These are phyloP conservation scores for Loripinus fragilis DNA, from an alignment of 2,888 invertebrate species.

Conservation along the genomic window DNA sequence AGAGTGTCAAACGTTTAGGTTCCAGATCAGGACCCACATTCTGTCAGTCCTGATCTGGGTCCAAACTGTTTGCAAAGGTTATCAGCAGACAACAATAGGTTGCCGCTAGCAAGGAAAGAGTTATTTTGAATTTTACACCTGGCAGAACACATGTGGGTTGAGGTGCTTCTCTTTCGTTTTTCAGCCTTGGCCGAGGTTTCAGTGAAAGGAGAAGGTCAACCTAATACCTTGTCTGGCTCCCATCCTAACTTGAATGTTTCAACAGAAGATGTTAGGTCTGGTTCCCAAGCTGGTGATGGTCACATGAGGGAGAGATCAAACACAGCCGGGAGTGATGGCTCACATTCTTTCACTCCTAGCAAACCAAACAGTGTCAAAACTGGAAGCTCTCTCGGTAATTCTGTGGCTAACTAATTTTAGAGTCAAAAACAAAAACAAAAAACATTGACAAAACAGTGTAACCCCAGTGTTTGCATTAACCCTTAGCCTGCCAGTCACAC, in stretches of 20 bases:
- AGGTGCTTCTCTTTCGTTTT: conserved; percentile 3
- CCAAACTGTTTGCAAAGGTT: no score
- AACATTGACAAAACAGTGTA: no score
- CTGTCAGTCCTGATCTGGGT: no score
- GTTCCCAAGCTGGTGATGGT: conserved; percentile 4
- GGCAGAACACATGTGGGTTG: conserved; percentile 27
- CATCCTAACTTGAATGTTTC: conserved; percentile 5
- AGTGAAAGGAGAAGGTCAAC: conserved; percentile 8
- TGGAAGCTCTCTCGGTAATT: conserved; percentile 54
- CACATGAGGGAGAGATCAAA: conserved; percentile 23
- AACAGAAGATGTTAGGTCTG: conserved; percentile 4
- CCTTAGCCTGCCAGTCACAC: no score
- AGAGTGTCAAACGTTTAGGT: no score
- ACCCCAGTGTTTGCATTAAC: no score
- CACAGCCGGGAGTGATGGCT: conserved; percentile 34
- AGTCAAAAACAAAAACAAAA: no score
- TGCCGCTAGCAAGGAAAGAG: no score
- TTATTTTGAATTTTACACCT: no score
- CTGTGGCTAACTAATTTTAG: no score
- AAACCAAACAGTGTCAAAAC: conserved; percentile 40
- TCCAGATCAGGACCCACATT: no score
- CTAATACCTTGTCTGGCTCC: background rate
- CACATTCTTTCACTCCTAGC: conserved; percentile 15
- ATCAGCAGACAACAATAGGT: no score
- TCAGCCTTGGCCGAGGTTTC: background rate